Evolutionary conservation across 1,140 invertebrate genomes (phyloP).

Genomic region (Ceratoteleas bidentatus): DNA sequence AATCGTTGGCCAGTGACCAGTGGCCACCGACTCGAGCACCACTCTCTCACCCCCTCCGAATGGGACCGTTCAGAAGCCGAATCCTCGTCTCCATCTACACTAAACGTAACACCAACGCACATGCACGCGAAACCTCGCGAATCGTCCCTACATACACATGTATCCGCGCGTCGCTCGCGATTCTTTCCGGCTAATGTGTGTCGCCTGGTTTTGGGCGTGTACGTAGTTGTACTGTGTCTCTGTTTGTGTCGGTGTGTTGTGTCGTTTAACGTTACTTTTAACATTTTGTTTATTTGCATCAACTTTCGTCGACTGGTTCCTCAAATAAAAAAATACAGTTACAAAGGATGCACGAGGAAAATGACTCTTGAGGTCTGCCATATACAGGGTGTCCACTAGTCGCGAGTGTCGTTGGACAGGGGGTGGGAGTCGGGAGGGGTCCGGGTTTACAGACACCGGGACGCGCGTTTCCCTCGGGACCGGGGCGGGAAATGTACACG

Average conservation of each 20-base stretch:
- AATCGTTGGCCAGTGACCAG: too few species aligned
- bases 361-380: conserved; percentile 58
- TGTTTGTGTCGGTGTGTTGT: conserved; percentile 7
- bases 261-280: not conserved
- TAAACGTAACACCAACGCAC: conserved; percentile 27
- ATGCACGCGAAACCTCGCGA: conserved; percentile 20
- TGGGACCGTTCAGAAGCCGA: too few species aligned
- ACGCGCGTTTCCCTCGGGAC: conserved; percentile 7
- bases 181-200: conserved; percentile 28
- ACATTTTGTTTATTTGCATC: conserved; percentile 17
- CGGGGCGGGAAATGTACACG: conserved; percentile 12
- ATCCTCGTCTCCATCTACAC: too few species aligned
- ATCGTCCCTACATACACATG: conserved; percentile 45
- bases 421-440: not conserved
- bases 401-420: conserved; percentile 10
- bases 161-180: conserved; percentile 31
- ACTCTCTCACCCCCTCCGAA: too few species aligned
- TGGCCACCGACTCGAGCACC: too few species aligned
- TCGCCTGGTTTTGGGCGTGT: conserved; percentile 13
- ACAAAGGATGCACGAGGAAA: conserved; percentile 59
- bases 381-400: conserved; percentile 63
- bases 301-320: conserved; percentile 8
- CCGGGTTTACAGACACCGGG: conserved; percentile 17
- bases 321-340: conserved; percentile 58
- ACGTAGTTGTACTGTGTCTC: conserved; percentile 3